phyloP scores from a whole-genome alignment of 2,888 invertebrate genomes.

The Incurvaria masculella region DNA sequence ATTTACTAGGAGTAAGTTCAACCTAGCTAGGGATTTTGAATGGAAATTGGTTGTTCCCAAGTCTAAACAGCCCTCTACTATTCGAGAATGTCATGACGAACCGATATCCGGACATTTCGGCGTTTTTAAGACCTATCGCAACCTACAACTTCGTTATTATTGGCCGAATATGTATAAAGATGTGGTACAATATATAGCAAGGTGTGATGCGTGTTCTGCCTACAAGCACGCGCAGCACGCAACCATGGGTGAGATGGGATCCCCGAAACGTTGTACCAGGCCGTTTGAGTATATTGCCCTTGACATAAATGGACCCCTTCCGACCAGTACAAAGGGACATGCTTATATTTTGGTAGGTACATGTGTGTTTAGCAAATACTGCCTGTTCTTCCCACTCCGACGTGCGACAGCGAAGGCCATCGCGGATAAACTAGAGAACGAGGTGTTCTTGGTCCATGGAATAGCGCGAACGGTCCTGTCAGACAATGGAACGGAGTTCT shows the following conservation, averaged over 20 bases:
- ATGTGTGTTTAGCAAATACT: not conserved
- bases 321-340: not conserved
- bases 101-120: conserved; percentile 16
- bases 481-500: conserved; percentile 9
- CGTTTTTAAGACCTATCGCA: conserved; percentile 18
- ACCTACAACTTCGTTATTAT: conserved; percentile 13
- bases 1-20: too few species aligned
- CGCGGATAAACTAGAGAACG: not conserved
- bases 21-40: too few species aligned
- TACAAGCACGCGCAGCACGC: conserved; percentile 11
- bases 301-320: conserved; percentile 9
- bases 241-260: conserved; percentile 16
- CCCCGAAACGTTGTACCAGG: conserved; percentile 15
- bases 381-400: not conserved
- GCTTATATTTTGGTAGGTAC: not conserved
- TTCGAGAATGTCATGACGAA: not conserved
- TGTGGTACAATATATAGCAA: conserved; percentile 10
- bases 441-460: not conserved
- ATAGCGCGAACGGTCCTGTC: not conserved
- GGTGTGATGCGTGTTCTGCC: conserved; percentile 12
- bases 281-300: conserved; percentile 20
- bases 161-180: conserved; percentile 17
- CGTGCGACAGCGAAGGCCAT: not conserved
- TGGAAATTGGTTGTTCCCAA: too few species aligned
- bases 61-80: too few species aligned